Conservation (phyloP, 2,888 invertebrate genomes). For the Lasioglossum pauxillum region DNA sequence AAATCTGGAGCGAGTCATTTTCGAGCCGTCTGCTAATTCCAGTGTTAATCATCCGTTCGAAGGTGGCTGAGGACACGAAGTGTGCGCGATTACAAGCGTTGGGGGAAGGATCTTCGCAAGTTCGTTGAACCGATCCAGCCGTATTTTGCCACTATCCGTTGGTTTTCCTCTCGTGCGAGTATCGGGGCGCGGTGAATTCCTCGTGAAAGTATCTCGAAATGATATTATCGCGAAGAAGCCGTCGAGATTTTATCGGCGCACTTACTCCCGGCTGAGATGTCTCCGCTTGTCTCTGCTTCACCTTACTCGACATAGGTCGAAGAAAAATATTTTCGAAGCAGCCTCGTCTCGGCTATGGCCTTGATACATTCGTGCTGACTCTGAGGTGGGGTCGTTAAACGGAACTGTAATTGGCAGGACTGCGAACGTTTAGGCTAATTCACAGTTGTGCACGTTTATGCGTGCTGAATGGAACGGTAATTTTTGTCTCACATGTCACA, state of each 20-base stretch:
- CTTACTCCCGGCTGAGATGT: slow-evolving; percentile 52
- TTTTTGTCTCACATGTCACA: not conserved
- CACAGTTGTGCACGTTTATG: not conserved
- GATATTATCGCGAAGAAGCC: slow-evolving; percentile 64
- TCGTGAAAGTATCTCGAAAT: slow-evolving; percentile 66
- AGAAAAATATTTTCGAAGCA: slow-evolving; percentile 44
- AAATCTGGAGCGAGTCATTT: not conserved
- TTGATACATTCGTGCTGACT: not conserved
- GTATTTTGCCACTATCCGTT: slow-evolving; percentile 37
- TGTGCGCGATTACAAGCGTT: slow-evolving; percentile 36
- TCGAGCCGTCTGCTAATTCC: not conserved
- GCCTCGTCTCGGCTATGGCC: not conserved
- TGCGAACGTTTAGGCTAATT: not conserved
- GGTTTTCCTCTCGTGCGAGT: slow-evolving; percentile 33
- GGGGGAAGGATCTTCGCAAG: slow-evolving; percentile 8
- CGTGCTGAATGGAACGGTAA: not conserved
- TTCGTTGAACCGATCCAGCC: slow-evolving; percentile 42
- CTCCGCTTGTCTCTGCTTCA: slow-evolving; percentile 23
- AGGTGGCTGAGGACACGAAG: slow-evolving; percentile 18
- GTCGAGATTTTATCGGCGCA: slow-evolving; percentile 67
- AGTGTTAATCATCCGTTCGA: slow-evolving; percentile 15
- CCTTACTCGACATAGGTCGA: slow-evolving; percentile 13
- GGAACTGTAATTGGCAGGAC: not conserved
- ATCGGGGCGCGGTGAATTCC: slow-evolving; percentile 38
- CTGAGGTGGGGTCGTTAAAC: not conserved